These are phyloP conservation scores for Ceyx melanurus DNA, from an alignment of 2,113 vertebrate species.

Conservation along the genomic window DNA sequence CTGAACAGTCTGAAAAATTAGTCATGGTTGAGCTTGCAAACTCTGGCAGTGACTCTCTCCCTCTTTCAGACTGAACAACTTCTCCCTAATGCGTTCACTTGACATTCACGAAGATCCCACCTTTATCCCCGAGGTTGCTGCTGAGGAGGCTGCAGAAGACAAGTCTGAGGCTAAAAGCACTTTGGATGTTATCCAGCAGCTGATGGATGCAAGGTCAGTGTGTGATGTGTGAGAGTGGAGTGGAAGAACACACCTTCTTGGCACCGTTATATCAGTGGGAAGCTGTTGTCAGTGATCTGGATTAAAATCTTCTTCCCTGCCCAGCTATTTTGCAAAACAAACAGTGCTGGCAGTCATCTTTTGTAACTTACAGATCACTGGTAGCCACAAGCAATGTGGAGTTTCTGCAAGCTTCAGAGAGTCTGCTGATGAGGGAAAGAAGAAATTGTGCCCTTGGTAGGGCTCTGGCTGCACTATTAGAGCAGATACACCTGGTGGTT, in stretches of 20 bases:
- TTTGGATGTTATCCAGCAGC: constrained; percentile 2
- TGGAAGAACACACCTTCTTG: neutral
- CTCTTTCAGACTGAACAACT: constrained; percentile 55
- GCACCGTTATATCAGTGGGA: neutral
- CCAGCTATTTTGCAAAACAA: neutral
- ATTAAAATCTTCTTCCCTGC: neutral
- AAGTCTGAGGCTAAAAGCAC: neutral
- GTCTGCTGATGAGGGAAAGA: neutral
- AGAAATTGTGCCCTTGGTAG: neutral
- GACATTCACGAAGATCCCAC: constrained; percentile 69
- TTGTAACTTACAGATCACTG: neutral
- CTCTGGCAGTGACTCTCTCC: neutral
- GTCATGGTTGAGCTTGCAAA: neutral
- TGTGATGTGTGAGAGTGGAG: neutral
- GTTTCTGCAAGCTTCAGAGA: neutral
- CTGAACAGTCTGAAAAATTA: neutral
- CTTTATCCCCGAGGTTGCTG: constrained; percentile 43
- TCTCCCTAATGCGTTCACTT: constrained; percentile 51
- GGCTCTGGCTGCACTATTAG: neutral
- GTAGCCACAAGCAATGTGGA: neutral
- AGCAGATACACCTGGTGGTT: neutral
- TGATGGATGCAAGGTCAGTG: constrained; percentile 54
- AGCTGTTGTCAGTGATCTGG: neutral
- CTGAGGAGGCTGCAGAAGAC: neutral
- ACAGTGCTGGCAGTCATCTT: neutral